Conservation (phyloP, 1,140 invertebrate species). For the Dendroctonus ponderosae region DNA sequence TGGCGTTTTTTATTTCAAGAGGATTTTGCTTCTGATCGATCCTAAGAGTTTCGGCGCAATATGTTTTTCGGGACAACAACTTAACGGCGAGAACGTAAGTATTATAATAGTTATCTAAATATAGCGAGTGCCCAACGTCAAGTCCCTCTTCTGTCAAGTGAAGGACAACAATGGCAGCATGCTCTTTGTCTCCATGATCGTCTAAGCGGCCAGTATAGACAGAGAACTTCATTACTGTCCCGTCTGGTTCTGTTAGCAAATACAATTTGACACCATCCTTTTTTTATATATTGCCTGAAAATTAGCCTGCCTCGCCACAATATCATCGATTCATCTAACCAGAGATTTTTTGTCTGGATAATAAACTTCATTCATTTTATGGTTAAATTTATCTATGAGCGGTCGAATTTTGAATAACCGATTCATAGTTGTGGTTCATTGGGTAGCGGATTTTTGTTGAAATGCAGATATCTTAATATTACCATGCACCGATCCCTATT, state of each 20-base stretch:
- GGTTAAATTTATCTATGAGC: constrained; percentile 39
- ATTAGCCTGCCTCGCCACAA: constrained; percentile 33
- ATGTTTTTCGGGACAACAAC: constrained; percentile 44
- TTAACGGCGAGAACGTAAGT: constrained; percentile 44
- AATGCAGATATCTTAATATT: constrained; percentile 38
- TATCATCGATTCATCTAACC: constrained; percentile 41
- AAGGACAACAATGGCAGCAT: constrained; percentile 29
- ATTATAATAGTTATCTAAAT: constrained; percentile 53
- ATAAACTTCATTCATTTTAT: constrained; percentile 38
- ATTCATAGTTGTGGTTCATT: constrained; percentile 6
- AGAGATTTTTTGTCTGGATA: constrained; percentile 35
- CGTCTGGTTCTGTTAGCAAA: constrained; percentile 19
- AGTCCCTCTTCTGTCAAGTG: constrained; percentile 39
- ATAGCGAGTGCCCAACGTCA: constrained; percentile 47
- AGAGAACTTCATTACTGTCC: constrained; percentile 11
- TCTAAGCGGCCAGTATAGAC: constrained; percentile 19
- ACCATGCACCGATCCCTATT: constrained; percentile 34
- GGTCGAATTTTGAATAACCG: constrained; percentile 32
- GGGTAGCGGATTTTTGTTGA: constrained; percentile 20
- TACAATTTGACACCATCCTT: constrained; percentile 33
- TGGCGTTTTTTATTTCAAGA: constrained; percentile 36
- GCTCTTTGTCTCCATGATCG: constrained; percentile 22
- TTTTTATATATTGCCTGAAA: constrained; percentile 34
- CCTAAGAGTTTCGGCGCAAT: constrained; percentile 45
- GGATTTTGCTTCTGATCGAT: constrained; percentile 34